Evolutionary conservation across 2,113 vertebrate genomes (phyloP).

Genomic region (Tragelaphus buxtoni): DNA sequence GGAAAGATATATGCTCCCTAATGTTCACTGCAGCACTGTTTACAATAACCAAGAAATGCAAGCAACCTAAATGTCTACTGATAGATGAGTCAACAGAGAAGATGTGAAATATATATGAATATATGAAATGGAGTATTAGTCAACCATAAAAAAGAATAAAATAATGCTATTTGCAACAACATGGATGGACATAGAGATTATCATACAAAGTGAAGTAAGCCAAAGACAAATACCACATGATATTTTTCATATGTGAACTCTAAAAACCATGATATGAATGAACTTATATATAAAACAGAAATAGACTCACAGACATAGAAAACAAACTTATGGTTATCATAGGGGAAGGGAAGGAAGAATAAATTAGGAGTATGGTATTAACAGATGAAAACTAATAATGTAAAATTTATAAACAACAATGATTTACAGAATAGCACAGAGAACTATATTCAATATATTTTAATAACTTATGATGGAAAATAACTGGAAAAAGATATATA

Average conservation of each 20-base stretch:
- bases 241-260: not conserved
- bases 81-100: not conserved
- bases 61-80: not conserved
- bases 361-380: not conserved
- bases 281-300: not conserved
- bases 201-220: not conserved
- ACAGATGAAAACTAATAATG: not conserved
- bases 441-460: not conserved
- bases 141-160: not conserved
- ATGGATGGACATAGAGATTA: not conserved
- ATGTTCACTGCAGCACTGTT: not conserved
- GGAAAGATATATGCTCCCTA: not conserved
- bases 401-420: not conserved
- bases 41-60: not conserved
- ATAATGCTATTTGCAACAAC: not conserved
- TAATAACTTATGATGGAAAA: not conserved
- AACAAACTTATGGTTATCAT: not conserved
- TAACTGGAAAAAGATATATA: not conserved
- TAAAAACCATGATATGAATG: not conserved
- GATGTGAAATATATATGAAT: not conserved
- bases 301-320: not conserved
- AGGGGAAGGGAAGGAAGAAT: not conserved
- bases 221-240: not conserved
- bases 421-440: not conserved
- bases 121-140: not conserved